Evolutionary conservation across 2,113 vertebrate species (phyloP), one percentile per base, ranked within the genome.

Genomic region (Takifugu flavidus): DNA sequence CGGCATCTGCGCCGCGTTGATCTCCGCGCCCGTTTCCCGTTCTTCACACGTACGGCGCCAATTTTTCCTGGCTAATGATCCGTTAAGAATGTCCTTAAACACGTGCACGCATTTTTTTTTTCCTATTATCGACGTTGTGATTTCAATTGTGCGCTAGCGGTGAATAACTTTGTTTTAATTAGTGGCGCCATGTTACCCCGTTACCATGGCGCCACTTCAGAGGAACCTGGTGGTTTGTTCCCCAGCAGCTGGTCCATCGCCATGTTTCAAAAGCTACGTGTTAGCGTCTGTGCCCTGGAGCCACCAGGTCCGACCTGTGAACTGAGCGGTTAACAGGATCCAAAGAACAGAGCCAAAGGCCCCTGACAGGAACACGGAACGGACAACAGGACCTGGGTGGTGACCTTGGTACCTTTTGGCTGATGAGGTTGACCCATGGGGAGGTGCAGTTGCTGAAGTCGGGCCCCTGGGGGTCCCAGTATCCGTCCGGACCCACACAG

Each of bases 371-470:
- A 60, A 25, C 27, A n/a, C 1, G 42, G 25, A 13, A 47, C 8
- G 62, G n/a, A 49, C 13, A 46, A 13, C 44, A 49, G n/a, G 13
- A 28, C 25, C 5, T 4, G 13, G 27, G 11, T 3, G 1, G 2
- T 11, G 25, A 5, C 1, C 2, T 27, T 89, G 2, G 42, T 80
- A 99, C 97, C 94, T 98, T 99, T 72, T 97, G 96, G 67, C 92
- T 93, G 81, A 99, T 98, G 73, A 95, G 88, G 82, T 93, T 95
- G 75, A 99, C 92, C 97, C 97, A 99, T 8, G 93, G 92, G 59
- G 97, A 99, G 65, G 95, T 96, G 54, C 97, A 99, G 87, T 99
- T 99, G 91, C 95, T 98, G 42, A 98, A 91, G 77, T 99, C 94
- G 3, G 97, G 97, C 62, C 97, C 96, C 83, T 94, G 94, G 8